Evolutionary conservation across 2,797 vertebrate genomes (phyloP), one percentile per base, ranked within the genome.

Genomic region (Pipistrellus pipistrellus): DNA sequence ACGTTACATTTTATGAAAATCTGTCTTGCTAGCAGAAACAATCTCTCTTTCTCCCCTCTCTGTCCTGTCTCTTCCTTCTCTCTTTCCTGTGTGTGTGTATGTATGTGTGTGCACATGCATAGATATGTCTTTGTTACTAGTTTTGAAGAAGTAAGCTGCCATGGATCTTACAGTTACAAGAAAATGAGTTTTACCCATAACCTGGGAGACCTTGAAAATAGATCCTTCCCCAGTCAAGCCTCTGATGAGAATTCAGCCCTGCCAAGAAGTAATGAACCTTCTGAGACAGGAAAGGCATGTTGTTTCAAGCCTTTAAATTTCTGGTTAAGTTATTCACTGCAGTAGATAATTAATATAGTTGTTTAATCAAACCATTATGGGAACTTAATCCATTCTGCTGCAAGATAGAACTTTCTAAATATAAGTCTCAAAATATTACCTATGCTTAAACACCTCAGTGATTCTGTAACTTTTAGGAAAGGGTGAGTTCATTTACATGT

Each of bases 61-160:
- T 68, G 21, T 57, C 11, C 46, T 68, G 46, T 78, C 32, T 53
- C 44, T 88, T 17, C 68, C 62, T 62, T 66, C 6, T 81, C 27
- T 62, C 59, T 62, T 62, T 30, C 59, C 13, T 62, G 59, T 62
- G 59, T 30, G 12, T 62, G 13, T 30, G 2, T 57, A 14, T 59
- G 25, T 23, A 1, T 62, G 11, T 21, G 46, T 77, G 48, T 14
- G n/a, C 21, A 25, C 10, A 32, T 25, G 21, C 8, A 15, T 17
- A 53, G 13, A 0, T 21, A 32, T 13, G 25, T 41, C 11, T 78
- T 11, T 17, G 5, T 21, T 81, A 4, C 25, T 64, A 17, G 3
- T n/a, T 89, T 92, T 93, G 64, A 83, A 95, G 64, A 91, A 80
- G 3, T 11, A 89, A 92, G 32, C 57, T 85, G 4, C 44, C 18